Percentiles rank a stretch among this genome's conserved stretches.
Conservation (phyloP, 23 tunicate genomes). For the Halocynthia roretzi region DNA sequence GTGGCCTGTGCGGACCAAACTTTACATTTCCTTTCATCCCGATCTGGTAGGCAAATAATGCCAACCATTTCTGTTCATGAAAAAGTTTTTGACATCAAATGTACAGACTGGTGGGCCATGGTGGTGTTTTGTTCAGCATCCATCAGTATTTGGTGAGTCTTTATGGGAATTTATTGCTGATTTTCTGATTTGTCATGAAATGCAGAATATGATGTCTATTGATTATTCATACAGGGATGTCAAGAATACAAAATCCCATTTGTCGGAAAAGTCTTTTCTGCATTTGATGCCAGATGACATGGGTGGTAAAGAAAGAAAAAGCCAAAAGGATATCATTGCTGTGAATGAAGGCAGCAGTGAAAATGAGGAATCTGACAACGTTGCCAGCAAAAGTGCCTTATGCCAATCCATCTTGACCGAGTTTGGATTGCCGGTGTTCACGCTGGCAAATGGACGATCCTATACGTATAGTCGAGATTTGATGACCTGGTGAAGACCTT, state of each 20-base stretch:
- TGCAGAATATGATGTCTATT: neutral
- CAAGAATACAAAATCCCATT: constrained; percentile 12
- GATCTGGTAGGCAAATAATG: constrained; percentile 48
- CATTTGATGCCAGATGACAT: constrained; percentile 25
- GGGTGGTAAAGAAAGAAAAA: neutral
- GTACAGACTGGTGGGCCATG: constrained; percentile 22
- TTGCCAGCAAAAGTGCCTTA: neutral
- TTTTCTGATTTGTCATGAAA: neutral
- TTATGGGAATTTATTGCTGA: neutral
- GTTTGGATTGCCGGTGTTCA: constrained; percentile 50
- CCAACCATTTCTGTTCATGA: constrained; percentile 49
- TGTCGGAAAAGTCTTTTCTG: constrained; percentile 31
- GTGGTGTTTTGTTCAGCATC: constrained; percentile 9
- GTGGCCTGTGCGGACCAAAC: constrained; percentile 51
- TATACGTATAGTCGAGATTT: constrained; percentile 36
- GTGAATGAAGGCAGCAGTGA: neutral
- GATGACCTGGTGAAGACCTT: constrained; percentile 32
- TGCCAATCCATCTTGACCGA: constrained; percentile 38
- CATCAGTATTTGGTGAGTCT: constrained; percentile 17
- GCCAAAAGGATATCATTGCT: neutral
- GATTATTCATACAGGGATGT: constrained; percentile 47
- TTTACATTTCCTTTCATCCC: constrained; percentile 33
- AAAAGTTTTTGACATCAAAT: constrained; percentile 1
- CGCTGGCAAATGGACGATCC: constrained; percentile 35
- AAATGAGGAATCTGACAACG: constrained; percentile 2